Conservation (phyloP, 2,888 invertebrate genomes). For the Macrostomum cliftonense region DNA sequence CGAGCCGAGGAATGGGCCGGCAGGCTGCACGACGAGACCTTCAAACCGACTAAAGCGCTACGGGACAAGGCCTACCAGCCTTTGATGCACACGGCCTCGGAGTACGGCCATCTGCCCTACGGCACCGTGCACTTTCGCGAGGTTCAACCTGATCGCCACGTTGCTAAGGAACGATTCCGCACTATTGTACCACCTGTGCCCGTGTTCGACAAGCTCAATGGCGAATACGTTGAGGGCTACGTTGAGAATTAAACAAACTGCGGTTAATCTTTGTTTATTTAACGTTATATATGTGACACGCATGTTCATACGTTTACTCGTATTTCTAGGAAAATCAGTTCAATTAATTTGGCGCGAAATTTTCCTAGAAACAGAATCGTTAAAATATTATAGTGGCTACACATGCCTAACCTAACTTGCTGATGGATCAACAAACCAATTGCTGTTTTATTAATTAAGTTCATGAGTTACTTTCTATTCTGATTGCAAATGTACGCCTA, state of each 20-base stretch:
- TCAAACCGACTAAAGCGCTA: constrained; percentile 13
- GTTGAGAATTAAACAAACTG: constrained; percentile 12
- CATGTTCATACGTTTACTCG: no score
- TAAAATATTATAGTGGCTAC: no score
- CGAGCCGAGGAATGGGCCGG: constrained; percentile 32
- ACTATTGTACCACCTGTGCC: constrained; percentile 33
- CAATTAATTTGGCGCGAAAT: no score
- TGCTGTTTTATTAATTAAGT: no score
- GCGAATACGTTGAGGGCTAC: constrained; percentile 31
- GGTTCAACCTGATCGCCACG: constrained; percentile 20
- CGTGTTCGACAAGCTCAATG: constrained; percentile 31
- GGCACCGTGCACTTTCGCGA: constrained; percentile 31
- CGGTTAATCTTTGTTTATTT: no score
- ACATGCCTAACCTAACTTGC: no score
- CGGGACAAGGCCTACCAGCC: constrained; percentile 20
- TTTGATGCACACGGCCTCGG: constrained; percentile 24
- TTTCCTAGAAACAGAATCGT: no score
- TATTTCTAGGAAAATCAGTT: no score
- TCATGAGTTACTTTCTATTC: no score
- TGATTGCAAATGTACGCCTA: no score
- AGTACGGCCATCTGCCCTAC: constrained; percentile 26
- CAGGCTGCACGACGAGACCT: constrained; percentile 31
- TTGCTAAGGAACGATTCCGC: constrained; percentile 26
- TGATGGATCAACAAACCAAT: no score
- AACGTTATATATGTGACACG: no score